Evolutionary conservation across 2,888 invertebrate species (phyloP).

Genomic region (Drymonia ruficornis): DNA sequence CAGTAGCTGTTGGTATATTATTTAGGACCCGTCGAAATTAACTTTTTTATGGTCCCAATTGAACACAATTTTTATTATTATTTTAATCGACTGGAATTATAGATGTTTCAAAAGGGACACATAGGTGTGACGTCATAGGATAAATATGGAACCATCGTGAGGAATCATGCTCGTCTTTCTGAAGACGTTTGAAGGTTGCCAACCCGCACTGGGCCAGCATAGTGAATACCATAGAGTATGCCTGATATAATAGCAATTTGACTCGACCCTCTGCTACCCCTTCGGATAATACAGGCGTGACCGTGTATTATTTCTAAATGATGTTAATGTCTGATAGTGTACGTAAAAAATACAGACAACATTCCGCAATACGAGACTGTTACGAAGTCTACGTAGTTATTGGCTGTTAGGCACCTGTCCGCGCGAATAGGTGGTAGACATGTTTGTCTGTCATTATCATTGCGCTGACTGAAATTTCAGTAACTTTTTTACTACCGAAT

Average conservation of each 20-base stretch:
- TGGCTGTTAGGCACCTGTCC: not conserved
- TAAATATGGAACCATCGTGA: not conserved
- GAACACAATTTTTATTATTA: constrained; percentile 11
- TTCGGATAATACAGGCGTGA: no score
- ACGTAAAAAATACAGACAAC: not conserved
- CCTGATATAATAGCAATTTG: no score
- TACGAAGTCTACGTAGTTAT: not conserved
- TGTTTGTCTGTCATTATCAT: not conserved
- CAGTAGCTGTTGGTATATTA: constrained; percentile 12
- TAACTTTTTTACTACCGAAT: no score
- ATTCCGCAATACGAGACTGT: not conserved
- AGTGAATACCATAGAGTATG: no score
- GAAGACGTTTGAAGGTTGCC: no score
- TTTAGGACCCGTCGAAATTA: constrained; percentile 12
- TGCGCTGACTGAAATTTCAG: not conserved
- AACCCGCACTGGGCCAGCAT: no score
- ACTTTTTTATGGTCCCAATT: constrained; percentile 24
- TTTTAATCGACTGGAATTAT: constrained; percentile 7
- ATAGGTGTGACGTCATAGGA: no score
- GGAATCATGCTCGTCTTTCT: no score
- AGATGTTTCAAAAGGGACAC: no score
- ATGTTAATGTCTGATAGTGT: no score
- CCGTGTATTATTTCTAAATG: no score
- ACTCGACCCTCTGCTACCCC: no score
- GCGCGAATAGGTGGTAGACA: not conserved